These are phyloP conservation scores for Dilophus febrilis DNA, from an alignment of 2,888 invertebrate species.

Conservation along the genomic window DNA sequence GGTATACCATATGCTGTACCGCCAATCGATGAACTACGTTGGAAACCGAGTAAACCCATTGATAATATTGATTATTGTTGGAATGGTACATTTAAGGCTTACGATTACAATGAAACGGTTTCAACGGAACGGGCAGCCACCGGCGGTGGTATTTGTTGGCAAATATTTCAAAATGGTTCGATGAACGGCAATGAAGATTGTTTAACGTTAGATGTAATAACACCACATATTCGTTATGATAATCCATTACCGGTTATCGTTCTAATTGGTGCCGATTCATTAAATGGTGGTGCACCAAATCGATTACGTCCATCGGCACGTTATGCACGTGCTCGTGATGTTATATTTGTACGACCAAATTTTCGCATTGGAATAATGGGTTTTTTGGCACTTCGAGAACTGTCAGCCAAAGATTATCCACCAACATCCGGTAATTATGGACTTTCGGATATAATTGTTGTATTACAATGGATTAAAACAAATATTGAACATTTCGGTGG, in stretches of 20 bases:
- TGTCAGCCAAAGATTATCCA: conserved; percentile 52
- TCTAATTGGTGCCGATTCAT: conserved; percentile 58
- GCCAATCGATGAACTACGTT: conserved; percentile 49
- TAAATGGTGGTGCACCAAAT: conserved; percentile 62
- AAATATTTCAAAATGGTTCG: conserved; percentile 47
- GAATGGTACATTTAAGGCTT: conserved; percentile 54
- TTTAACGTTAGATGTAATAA: conserved; percentile 63
- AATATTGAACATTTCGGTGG: conserved; percentile 78
- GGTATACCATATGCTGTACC: conserved; percentile 68
- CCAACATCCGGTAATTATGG: conserved; percentile 73
- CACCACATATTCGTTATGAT: conserved; percentile 63
- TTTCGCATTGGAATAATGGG: conserved; percentile 67
- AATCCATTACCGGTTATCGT: conserved; percentile 68
- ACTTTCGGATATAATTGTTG: conserved; percentile 60
- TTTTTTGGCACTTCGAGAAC: conserved; percentile 55
- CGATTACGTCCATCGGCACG: conserved; percentile 54
- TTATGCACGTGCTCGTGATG: conserved; percentile 58
- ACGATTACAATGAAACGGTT: conserved; percentile 17
- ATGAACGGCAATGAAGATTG: conserved; percentile 64
- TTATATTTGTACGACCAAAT: conserved; percentile 74
- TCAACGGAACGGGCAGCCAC: no score
- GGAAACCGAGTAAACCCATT: conserved; percentile 49
- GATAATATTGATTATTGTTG: conserved; percentile 56
- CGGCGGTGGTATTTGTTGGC: conserved; percentile 57
- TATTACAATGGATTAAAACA: conserved; percentile 59